phyloP scores from a whole-genome alignment of 2,888 invertebrate genomes.

The Papilio elwesi region DNA sequence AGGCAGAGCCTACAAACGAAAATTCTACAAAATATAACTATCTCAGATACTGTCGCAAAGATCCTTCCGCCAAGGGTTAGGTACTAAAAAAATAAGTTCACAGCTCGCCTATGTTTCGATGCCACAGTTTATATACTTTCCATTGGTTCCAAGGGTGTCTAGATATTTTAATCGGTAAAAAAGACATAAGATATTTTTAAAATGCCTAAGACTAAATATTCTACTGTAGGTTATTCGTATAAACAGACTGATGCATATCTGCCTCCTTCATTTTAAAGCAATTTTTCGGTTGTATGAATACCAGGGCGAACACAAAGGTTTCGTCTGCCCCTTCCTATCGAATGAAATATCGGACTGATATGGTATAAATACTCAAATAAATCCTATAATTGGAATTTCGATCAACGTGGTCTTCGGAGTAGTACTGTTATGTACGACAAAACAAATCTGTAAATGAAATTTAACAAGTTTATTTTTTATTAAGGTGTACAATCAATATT shows the following conservation, averaged over 20 bases:
- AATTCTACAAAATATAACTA: no score
- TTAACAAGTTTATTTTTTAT: not conserved
- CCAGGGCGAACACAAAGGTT: conserved; percentile 17
- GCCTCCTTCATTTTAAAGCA: conserved; percentile 11
- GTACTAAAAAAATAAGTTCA: no score
- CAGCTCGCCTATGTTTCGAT: no score
- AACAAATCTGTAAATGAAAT: not conserved
- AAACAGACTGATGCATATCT: not conserved
- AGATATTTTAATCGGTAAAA: no score
- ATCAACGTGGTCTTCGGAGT: conserved; percentile 8
- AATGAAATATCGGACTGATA: conserved; percentile 21
- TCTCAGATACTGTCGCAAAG: no score
- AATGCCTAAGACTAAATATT: not conserved
- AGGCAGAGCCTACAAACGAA: no score
- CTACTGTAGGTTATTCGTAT: not conserved
- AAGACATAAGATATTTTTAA: not conserved
- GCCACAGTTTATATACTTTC: not conserved
- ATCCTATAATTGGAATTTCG: conserved; percentile 8
- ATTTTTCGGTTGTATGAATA: conserved; percentile 25
- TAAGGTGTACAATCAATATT: no score
- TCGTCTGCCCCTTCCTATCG: conserved; percentile 23
- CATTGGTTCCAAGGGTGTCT: not conserved
- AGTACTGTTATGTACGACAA: no score
- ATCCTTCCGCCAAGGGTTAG: no score
- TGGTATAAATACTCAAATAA: not conserved